Evolutionary conservation across 2,113 vertebrate species (phyloP).

Genomic region (Meles meles): DNA sequence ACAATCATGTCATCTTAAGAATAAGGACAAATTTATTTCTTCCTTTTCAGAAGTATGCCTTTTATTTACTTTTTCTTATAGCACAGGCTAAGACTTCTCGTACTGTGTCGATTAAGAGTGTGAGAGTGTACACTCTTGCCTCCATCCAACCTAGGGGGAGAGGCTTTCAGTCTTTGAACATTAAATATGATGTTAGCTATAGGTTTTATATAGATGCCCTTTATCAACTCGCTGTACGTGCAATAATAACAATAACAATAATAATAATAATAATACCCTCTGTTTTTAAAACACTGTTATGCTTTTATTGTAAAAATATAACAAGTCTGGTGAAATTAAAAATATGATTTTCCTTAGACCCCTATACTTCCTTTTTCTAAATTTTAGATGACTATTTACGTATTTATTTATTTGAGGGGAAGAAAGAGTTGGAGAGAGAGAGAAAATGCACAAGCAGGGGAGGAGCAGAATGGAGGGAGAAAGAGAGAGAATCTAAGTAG

Average conservation of each 20-base stretch:
- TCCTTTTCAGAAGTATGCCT: not conserved
- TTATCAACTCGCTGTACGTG: not conserved
- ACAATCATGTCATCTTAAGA: not conserved
- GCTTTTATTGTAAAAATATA: not conserved
- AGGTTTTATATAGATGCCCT: not conserved
- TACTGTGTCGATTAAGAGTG: not conserved
- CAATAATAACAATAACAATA: not conserved
- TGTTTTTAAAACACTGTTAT: not conserved
- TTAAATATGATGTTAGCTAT: not conserved
- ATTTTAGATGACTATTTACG: not conserved
- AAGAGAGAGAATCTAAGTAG: not conserved
- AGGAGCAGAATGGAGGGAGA: not conserved
- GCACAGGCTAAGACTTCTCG: not conserved
- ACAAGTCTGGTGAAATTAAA: not conserved
- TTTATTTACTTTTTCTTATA: not conserved
- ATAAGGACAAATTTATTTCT: not conserved
- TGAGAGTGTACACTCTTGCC: not conserved
- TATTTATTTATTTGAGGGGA: not conserved
- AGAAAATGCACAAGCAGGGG: not conserved
- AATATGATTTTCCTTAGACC: not conserved
- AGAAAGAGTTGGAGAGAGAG: not conserved
- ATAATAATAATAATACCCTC: not conserved
- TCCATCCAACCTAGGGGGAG: not conserved
- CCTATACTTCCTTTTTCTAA: not conserved
- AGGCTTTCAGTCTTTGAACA: not conserved